Evolutionary conservation across 2,797 vertebrate species (phyloP).

Genomic region (Trachops cirrhosus): DNA sequence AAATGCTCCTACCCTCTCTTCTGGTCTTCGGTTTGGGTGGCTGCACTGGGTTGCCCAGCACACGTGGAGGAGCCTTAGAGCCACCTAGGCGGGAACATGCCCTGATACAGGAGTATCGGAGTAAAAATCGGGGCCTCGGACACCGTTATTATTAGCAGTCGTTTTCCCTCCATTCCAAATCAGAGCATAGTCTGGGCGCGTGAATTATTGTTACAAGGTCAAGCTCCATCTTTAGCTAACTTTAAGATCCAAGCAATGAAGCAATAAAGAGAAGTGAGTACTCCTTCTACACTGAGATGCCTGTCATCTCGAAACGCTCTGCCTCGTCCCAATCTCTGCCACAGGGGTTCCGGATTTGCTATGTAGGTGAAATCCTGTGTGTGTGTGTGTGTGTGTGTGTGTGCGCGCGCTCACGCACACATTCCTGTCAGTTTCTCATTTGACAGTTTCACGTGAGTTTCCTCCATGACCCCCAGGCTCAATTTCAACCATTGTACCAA

Average conservation of each 20-base stretch:
- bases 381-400: neutral
- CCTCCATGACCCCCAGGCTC: neutral
- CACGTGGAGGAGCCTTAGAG: neutral
- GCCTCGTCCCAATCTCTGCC: accelerated
- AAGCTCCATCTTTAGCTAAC: neutral
- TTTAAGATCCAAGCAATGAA: neutral
- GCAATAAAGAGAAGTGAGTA: neutral
- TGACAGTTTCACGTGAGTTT: neutral
- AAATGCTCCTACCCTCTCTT: neutral
- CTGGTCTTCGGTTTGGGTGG: neutral
- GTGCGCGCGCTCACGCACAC: neutral
- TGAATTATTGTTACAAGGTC: neutral
- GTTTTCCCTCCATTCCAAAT: neutral
- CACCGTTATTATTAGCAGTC: neutral
- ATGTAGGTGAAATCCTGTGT: neutral
- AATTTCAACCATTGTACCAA: neutral
- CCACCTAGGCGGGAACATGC: neutral
- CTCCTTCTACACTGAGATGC: neutral
- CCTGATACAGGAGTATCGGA: neutral
- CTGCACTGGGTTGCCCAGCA: neutral
- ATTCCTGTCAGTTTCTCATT: neutral
- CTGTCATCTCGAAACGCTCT: neutral
- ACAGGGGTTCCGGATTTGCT: neutral
- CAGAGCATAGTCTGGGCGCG: neutral
- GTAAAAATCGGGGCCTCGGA: neutral